These are phyloP conservation scores for Cephus pygmeus DNA, from an alignment of 2,888 invertebrate species.

Conservation along the genomic window DNA sequence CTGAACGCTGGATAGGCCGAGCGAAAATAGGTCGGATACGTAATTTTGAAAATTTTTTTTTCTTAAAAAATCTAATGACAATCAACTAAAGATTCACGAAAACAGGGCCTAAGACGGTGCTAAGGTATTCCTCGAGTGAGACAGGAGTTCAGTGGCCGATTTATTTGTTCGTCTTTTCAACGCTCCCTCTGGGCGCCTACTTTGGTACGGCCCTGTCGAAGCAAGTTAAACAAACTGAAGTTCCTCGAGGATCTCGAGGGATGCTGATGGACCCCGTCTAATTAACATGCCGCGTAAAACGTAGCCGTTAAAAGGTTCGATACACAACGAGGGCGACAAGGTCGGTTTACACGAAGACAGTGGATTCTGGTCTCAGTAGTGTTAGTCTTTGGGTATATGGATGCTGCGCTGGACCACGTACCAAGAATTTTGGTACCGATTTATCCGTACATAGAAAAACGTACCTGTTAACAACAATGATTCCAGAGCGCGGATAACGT, in stretches of 20 bases:
- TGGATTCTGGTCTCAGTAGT: not conserved
- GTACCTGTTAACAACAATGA: not conserved
- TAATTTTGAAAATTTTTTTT: not conserved
- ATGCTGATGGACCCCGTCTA: not conserved
- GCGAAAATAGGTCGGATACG: not conserved
- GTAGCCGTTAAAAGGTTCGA: conserved; percentile 1
- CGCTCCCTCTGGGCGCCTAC: not conserved
- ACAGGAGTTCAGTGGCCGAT: not conserved
- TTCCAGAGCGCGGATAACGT: not conserved
- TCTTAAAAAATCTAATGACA: not conserved
- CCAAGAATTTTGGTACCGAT: not conserved
- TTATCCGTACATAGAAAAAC: not conserved
- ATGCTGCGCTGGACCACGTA: not conserved
- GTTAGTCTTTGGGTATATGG: not conserved
- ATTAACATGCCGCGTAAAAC: not conserved
- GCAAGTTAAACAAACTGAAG: conserved; percentile 4
- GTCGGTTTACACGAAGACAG: not conserved
- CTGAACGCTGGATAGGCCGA: not conserved
- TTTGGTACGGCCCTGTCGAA: not conserved
- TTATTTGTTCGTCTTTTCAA: not conserved
- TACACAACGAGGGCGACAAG: not conserved
- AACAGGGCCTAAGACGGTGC: not conserved
- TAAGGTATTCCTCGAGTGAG: not conserved
- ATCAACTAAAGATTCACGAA: not conserved
- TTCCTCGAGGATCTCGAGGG: not conserved